Conservation (phyloP, 2,113 vertebrate genomes). For the Ophiodon elongatus region DNA sequence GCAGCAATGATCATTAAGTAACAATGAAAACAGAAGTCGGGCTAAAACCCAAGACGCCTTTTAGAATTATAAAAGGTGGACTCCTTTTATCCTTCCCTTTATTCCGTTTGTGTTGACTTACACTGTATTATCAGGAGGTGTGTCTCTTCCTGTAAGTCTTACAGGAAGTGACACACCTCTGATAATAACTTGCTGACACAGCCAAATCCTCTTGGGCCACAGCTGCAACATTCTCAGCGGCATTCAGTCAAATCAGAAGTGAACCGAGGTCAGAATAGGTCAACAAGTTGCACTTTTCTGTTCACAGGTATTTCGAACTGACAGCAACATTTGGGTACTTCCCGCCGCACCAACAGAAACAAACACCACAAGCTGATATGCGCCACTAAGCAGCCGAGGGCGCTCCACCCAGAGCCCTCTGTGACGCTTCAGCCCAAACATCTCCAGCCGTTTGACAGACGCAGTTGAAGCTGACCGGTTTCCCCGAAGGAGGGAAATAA, state of each 20-base stretch:
- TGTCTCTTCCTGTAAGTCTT: too few relatives aligned
- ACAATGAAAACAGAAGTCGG: not conserved
- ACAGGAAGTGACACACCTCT: conserved; percentile 54
- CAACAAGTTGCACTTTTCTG: conserved; percentile 32
- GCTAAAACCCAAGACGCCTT: not conserved
- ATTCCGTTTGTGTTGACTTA: not conserved
- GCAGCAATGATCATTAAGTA: not conserved
- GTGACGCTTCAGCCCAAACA: not conserved
- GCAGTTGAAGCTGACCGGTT: not conserved
- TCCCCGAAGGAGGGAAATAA: not conserved
- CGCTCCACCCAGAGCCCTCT: conserved; percentile 35
- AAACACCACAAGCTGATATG: conserved; percentile 29
- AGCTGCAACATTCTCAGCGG: conserved; percentile 50
- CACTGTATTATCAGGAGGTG: too few relatives aligned
- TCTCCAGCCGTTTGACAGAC: not conserved
- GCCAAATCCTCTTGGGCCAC: not conserved
- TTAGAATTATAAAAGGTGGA: conserved; percentile 9
- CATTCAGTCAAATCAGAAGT: conserved; percentile 56
- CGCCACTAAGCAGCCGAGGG: conserved; percentile 38
- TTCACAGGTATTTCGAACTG: conserved; percentile 14
- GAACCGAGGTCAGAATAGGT: not conserved
- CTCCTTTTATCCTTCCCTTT: not conserved
- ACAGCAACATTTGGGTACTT: conserved; percentile 68
- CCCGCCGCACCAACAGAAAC: conserved; percentile 31
- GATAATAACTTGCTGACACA: conserved; percentile 5